Conservation (phyloP, 2,888 invertebrate species). For the Eulithis testata region DNA sequence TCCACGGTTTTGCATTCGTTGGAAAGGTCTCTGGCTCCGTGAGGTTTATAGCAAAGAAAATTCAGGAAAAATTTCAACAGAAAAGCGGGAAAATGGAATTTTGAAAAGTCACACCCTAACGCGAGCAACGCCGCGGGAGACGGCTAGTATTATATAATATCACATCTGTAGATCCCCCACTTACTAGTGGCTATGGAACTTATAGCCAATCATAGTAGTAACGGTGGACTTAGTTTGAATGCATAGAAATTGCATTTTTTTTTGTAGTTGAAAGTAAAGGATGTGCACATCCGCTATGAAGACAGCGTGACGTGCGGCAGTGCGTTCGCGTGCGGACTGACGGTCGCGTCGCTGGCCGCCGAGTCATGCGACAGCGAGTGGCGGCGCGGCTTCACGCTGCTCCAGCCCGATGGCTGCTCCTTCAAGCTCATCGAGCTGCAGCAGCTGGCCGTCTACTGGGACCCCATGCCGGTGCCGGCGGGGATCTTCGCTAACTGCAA, state of each 20-base stretch:
- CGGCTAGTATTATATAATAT: too few relatives aligned
- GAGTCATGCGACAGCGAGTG: slow-evolving; percentile 97
- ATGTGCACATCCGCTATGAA: slow-evolving; percentile 98
- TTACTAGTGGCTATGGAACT: too few relatives aligned
- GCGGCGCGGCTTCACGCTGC: slow-evolving; percentile 89
- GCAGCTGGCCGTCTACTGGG: slow-evolving; percentile 96
- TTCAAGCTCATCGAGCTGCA: slow-evolving; percentile 96
- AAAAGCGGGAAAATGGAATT: too few relatives aligned
- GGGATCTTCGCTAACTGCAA: slow-evolving; percentile 88
- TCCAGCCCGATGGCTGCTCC: slow-evolving; percentile 86
- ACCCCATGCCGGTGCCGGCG: slow-evolving; percentile 84
- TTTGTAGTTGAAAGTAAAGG: slow-evolving; percentile 91
- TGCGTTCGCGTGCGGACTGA: slow-evolving; percentile 94
- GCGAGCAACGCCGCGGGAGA: too few relatives aligned
- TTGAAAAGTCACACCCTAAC: too few relatives aligned
- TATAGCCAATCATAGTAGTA: too few relatives aligned
- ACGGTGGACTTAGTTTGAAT: neutral
- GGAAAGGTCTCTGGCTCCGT: too few relatives aligned
- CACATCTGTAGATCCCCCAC: too few relatives aligned
- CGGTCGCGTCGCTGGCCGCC: slow-evolving; percentile 93
- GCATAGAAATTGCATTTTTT: too few relatives aligned
- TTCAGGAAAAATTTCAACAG: too few relatives aligned
- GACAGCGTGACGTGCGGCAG: slow-evolving; percentile 89
- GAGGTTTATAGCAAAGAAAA: too few relatives aligned
- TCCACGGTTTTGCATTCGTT: too few relatives aligned